phyloP scores from a whole-genome alignment of 2,113 vertebrate genomes.

The Indicator indicator region DNA sequence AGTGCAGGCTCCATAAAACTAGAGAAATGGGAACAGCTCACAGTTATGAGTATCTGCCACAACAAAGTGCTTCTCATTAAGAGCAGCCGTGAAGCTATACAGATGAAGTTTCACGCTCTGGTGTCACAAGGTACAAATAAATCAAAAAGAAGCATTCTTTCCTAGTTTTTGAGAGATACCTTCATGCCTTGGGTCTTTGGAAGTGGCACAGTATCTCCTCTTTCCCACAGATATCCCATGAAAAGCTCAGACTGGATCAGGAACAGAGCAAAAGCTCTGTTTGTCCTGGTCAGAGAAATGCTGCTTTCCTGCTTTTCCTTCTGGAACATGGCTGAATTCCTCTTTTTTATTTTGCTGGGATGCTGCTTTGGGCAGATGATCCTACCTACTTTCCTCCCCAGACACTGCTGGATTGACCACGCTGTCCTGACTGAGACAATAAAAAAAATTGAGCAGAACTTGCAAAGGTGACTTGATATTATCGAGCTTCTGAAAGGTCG shows the following conservation, averaged over 20 bases:
- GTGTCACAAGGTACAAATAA: neutral
- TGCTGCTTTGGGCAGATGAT: neutral
- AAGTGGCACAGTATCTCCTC: neutral
- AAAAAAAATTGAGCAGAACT: neutral
- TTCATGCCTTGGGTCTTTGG: neutral
- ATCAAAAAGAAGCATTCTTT: neutral
- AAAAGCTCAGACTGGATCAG: neutral
- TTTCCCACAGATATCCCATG: neutral
- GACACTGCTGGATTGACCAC: neutral
- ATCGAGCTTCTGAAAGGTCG: neutral
- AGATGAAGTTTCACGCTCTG: neutral
- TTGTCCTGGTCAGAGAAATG: neutral
- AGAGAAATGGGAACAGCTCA: neutral
- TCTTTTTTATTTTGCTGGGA: neutral
- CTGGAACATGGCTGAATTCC: neutral
- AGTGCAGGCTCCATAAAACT: neutral
- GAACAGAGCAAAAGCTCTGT: neutral
- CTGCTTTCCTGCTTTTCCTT: neutral
- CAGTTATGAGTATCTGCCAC: neutral
- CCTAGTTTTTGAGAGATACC: neutral
- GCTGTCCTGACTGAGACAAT: neutral
- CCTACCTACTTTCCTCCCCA: neutral
- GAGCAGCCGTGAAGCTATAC: neutral
- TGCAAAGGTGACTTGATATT: neutral
- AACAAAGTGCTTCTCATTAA: neutral